Base-by-base conservation (phyloP, 2,888 invertebrate genomes). In the Lysandra bellargus region DNA sequence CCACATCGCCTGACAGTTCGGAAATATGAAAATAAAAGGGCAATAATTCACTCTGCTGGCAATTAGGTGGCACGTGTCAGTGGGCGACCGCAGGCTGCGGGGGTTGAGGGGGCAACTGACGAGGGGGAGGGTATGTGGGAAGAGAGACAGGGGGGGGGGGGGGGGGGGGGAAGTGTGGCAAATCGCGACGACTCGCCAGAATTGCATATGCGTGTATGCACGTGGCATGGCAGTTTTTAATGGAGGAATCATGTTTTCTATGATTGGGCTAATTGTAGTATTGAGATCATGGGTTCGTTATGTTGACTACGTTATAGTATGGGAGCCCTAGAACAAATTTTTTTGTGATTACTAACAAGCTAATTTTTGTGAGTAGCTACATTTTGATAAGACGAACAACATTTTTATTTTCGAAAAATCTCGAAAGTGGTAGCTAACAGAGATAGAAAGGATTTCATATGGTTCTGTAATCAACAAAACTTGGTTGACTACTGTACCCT, bases 151-250 rank as follows among this genome's bases (percentile, higher is more conserved):
- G 49, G 78, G 49, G 64, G 90, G 90, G 64, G 90, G 90, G 12
- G 49, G 78, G 49, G 12, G 49, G 78, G 49, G 64, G 90, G 90
- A 89, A 88, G 90, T 91, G 91, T 87, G 83, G 87, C 93, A 87
- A 93, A 94, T 93, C 88, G 91, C 84, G 84, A 85, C 90, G 91
- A 87, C 85, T 85, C 69, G 69, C 69, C 81, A 82, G 90, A 92
- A 94, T 92, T 92, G 92, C 87, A 84, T 87, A 90, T 91, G 90
- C 90, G 92, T 92, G 93, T 92, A 57, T 88, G 80, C 93, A 87
- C 91, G 92, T 90, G 92, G 64, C 78, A 80, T 80, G 81, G 33
- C 14, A 49, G 23, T 80, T 75, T 78, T 81, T 85, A 83, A 83
- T 83, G 84, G 81, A 82, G 80, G 80, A 83, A 84, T 80, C 81